Evolutionary conservation across 2,888 invertebrate genomes (phyloP).

Genomic region (Aethes cnicana): DNA sequence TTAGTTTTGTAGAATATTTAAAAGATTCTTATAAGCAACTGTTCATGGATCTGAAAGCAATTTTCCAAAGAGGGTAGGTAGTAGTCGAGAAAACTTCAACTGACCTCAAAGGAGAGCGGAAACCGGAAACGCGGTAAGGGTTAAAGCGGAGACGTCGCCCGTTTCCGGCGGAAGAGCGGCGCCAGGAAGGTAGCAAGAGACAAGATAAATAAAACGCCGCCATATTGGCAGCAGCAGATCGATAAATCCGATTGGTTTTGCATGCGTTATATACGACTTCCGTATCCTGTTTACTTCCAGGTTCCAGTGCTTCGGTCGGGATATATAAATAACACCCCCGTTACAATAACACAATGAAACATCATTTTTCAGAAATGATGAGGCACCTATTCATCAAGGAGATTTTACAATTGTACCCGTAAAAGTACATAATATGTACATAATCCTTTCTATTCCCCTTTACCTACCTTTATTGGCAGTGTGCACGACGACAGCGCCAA

Average conservation of each 20-base stretch:
- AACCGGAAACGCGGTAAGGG: conserved; percentile 80
- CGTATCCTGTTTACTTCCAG: conserved; percentile 73
- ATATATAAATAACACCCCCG: conserved; percentile 19
- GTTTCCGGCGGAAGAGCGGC: conserved; percentile 78
- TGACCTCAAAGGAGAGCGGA: conserved; percentile 74
- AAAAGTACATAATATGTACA: too few relatives aligned
- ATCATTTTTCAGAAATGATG: conserved; percentile 23
- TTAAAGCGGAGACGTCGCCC: conserved; percentile 78
- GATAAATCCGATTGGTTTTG: conserved; percentile 78
- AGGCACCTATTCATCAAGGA: conserved; percentile 28
- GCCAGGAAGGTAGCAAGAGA: conserved; percentile 75
- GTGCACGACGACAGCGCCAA: too few relatives aligned
- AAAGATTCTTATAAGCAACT: conserved; percentile 43
- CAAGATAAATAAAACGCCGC: conserved; percentile 75
- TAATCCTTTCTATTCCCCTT: too few relatives aligned
- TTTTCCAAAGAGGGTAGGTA: conserved; percentile 44
- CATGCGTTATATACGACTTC: conserved; percentile 72
- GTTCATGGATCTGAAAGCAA: conserved; percentile 52
- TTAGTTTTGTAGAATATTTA: too few relatives aligned
- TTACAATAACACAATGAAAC: conserved; percentile 13
- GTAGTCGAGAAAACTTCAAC: conserved; percentile 58
- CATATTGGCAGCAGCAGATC: conserved; percentile 76
- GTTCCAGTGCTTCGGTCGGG: conserved; percentile 38
- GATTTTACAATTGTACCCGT: conserved; percentile 13
- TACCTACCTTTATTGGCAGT: too few relatives aligned